Conservation (phyloP, 1,140 invertebrate genomes). For the Phenacoccus solenopsis region DNA sequence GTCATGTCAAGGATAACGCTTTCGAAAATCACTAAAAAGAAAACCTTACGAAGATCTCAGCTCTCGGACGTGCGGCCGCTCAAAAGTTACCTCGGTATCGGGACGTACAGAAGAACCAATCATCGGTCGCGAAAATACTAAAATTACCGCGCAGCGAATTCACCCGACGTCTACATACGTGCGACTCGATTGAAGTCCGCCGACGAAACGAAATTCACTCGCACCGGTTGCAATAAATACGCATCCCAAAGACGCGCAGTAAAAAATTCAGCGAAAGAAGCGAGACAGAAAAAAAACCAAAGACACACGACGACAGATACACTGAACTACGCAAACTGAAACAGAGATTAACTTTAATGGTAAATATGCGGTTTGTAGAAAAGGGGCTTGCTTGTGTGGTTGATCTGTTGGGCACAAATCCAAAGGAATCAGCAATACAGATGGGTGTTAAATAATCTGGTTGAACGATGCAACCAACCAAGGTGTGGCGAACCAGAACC, state of each 20-base stretch:
- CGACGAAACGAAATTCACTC: no score
- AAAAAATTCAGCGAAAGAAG: neutral
- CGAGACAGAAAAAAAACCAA: neutral
- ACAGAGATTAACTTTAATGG: slow-evolving; percentile 14
- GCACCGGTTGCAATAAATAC: neutral
- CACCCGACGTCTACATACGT: no score
- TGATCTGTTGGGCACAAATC: slow-evolving; percentile 16
- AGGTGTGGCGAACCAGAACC: slow-evolving; percentile 9
- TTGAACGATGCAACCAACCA: neutral
- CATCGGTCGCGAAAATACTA: no score
- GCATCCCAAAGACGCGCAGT: neutral
- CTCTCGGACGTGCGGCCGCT: no score
- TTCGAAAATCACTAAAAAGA: neutral
- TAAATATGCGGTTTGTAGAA: neutral
- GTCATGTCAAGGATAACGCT: neutral
- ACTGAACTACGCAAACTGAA: slow-evolving; percentile 13
- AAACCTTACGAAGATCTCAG: neutral
- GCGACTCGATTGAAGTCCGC: no score
- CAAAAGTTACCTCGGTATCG: no score
- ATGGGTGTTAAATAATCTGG: slow-evolving; percentile 17
- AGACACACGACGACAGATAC: neutral
- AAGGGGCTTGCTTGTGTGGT: slow-evolving; percentile 6
- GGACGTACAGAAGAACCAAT: no score
- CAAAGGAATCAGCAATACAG: slow-evolving; percentile 7
- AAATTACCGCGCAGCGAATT: no score